Conservation (phyloP, 2,888 invertebrate species). For the Cryptocephalus moraei region DNA sequence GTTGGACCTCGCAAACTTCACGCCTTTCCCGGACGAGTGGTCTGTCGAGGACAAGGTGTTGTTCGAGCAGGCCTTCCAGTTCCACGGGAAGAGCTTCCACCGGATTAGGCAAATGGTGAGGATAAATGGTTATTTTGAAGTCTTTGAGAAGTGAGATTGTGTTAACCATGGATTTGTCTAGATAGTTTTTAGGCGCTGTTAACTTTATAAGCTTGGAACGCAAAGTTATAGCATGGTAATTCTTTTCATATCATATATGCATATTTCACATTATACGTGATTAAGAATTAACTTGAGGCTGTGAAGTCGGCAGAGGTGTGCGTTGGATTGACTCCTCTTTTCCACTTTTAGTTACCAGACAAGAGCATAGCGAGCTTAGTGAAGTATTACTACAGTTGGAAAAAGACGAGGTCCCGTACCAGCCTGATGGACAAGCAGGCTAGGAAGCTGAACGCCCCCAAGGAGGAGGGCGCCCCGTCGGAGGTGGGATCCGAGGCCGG, state of each 20-base stretch:
- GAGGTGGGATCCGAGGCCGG: slow-evolving; percentile 78
- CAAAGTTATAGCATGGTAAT: not conserved
- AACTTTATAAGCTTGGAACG: not conserved
- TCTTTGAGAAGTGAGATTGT: too few species aligned
- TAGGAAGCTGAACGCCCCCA: slow-evolving; percentile 52
- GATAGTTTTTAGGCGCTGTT: too few species aligned
- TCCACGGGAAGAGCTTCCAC: slow-evolving; percentile 96
- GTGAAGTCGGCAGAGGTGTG: not conserved
- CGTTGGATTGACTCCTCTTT: not conserved
- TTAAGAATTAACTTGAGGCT: not conserved
- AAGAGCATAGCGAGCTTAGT: slow-evolving; percentile 93
- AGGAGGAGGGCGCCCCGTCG: slow-evolving; percentile 58
- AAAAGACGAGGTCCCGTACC: slow-evolving; percentile 84
- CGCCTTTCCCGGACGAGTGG: slow-evolving; percentile 97
- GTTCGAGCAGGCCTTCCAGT: slow-evolving; percentile 97
- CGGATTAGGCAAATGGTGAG: slow-evolving; percentile 93
- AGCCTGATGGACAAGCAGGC: slow-evolving; percentile 88
- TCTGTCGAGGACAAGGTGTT: slow-evolving; percentile 95
- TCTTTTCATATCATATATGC: not conserved
- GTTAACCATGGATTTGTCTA: too few species aligned
- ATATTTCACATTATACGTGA: not conserved
- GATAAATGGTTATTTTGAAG: not conserved
- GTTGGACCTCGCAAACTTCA: slow-evolving; percentile 89
- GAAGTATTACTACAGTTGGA: slow-evolving; percentile 98
- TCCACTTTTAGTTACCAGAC: slow-evolving; percentile 70